Percentiles rank a stretch among this genome's conserved stretches.
Conservation (phyloP, 2,113 vertebrate species). For the Catharus minimus region DNA sequence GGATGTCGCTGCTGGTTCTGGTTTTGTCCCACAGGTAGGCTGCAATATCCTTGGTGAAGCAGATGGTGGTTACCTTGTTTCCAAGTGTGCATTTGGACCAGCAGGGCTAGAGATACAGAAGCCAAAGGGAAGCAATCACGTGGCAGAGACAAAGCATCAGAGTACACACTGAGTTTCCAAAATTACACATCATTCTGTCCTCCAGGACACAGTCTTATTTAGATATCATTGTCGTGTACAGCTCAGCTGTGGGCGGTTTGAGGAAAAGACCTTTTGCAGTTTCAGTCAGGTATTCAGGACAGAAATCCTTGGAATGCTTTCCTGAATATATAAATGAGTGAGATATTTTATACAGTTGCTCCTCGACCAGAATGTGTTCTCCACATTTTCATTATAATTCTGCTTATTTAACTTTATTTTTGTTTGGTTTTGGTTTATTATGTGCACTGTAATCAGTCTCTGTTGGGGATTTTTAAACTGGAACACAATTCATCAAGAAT, state of each 20-base stretch:
- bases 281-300: neutral
- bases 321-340: neutral
- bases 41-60: neutral
- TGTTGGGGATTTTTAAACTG: neutral
- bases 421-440: neutral
- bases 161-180: neutral
- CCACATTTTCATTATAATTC: neutral
- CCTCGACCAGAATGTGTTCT: neutral
- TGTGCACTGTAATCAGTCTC: neutral
- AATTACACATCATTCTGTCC: neutral
- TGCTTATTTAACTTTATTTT: neutral
- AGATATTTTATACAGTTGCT: neutral
- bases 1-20: neutral
- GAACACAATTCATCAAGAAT: neutral
- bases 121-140: neutral
- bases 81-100: neutral
- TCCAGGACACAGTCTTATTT: neutral
- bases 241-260: neutral
- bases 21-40: neutral
- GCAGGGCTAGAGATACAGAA: neutral
- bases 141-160: neutral
- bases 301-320: neutral
- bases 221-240: neutral
- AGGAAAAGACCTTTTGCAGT: neutral
- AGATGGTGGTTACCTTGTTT: neutral